These are phyloP conservation scores for Smittia sp. DNA, from an alignment of 2,888 invertebrate genomes.

Conservation along the genomic window DNA sequence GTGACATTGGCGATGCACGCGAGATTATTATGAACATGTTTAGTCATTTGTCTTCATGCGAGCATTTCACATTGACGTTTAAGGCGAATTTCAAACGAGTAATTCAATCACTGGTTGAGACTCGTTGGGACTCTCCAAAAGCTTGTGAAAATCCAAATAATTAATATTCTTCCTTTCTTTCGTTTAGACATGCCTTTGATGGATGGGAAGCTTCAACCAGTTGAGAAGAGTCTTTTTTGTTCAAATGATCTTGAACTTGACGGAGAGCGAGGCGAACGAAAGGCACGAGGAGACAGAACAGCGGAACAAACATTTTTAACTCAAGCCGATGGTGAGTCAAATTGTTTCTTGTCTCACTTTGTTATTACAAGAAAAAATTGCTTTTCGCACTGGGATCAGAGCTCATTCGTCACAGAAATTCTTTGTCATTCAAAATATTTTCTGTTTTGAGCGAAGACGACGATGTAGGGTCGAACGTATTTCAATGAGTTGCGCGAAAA, in stretches of 20 bases:
- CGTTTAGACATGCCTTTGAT: conserved; percentile 29
- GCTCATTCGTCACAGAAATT: conserved; percentile 28
- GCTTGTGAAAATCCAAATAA: neutral
- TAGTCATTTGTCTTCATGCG: too few species aligned
- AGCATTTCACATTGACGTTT: too few species aligned
- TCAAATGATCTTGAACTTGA: conserved; percentile 39
- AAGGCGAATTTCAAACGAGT: too few species aligned
- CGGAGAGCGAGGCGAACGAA: neutral
- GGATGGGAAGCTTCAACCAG: conserved; percentile 35
- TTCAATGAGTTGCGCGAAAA: neutral
- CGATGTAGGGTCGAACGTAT: neutral
- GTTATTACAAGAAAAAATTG: neutral
- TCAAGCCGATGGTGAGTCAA: conserved; percentile 5
- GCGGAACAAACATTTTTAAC: neutral
- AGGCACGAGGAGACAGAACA: neutral
- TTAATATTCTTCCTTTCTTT: neutral
- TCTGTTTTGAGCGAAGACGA: neutral
- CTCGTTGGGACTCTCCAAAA: too few species aligned
- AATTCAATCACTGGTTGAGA: too few species aligned
- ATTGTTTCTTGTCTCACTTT: conserved; percentile 1
- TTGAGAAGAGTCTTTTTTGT: conserved; percentile 3
- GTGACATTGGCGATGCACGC: too few species aligned
- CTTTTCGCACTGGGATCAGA: neutral
- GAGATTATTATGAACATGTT: too few species aligned
- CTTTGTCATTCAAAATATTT: conserved; percentile 29